Evolutionary conservation across 2,888 invertebrate genomes (phyloP), one percentile per base, ranked within the genome.

Genomic region (Unio delphinus): DNA sequence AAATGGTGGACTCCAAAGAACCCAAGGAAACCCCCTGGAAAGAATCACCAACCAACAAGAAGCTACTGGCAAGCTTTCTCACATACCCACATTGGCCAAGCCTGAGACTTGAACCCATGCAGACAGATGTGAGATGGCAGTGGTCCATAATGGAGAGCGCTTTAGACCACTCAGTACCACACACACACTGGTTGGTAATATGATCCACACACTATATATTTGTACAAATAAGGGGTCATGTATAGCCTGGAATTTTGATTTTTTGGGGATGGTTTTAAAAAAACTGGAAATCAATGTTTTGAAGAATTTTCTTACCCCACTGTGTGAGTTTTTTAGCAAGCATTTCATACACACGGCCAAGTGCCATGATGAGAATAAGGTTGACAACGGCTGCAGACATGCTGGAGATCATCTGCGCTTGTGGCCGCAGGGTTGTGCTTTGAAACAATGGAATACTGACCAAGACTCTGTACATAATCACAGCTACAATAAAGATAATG

Each of bases 401-500:
- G 75, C 90, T 91, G 65, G 92, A 91, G 30, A 92, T 91, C 15
- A 91, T 88, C 65, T 91, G 89, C 2, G 92, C 92, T 57, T 85
- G 89, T 1, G 91, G 87, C 55, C 91, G 86, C 64, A 89, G 80
- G 23, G 81, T 73, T 34, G 82, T 74, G 80, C 90, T 91, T 83
- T 91, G 90, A 84, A 92, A 92, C 74, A 92, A 88, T 5, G 92
- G 91, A 65, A 92, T 92, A 76, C 91, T 91, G 68, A 92, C 90
- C 68, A 92, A 86, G 11, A 92, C 91, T 34, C 92, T 88, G 85
- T 92, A 92, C 83, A 92, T 90, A 75, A 92, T 92, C 61, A 92
- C 92, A 18, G 92, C 92, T 28, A 92, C 88, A 73, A 92, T 92
- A 86, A 92, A 92, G 73, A 92, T 91, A 64, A 92, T 85, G 63